These are phyloP conservation scores for Morelia viridis DNA, from an alignment of 2,797 vertebrate species.

Conservation along the genomic window DNA sequence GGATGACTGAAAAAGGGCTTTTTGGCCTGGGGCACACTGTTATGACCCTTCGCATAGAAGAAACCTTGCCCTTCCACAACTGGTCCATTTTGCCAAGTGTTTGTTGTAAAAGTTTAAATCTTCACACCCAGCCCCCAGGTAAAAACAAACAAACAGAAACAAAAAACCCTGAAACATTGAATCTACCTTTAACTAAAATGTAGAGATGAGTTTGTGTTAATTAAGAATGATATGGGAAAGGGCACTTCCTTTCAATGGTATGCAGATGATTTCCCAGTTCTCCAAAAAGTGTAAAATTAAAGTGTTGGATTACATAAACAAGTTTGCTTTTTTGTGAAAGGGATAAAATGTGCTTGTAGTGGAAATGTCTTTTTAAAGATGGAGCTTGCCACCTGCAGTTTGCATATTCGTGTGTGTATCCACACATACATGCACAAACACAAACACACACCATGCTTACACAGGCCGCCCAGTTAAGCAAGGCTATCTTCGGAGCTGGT, in stretches of 20 bases:
- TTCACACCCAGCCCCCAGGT: background rate
- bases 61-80: too few species aligned
- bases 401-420: background rate
- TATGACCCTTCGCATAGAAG: background rate
- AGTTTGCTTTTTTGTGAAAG: background rate
- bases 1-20: background rate
- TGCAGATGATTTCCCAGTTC: background rate
- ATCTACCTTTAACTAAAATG: slow-evolving; percentile 26
- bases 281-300: background rate
- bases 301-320: background rate
- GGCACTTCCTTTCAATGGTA: slow-evolving; percentile 1
- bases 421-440: background rate
- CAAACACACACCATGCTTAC: background rate
- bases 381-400: background rate
- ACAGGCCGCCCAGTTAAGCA: background rate
- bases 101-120: background rate
- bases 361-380: background rate
- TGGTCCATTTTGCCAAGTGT: background rate
- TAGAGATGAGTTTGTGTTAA: slow-evolving; percentile 22
- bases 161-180: slow-evolving; percentile 8
- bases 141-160: background rate
- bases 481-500: background rate
- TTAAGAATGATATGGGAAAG: slow-evolving; percentile 20
- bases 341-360: background rate
- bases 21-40: background rate